A percentile compares a stretch with the other conserved stretches of the same genome.
These are phyloP conservation scores for Smittia aterrima DNA, from an alignment of 2,888 invertebrate genomes.

Conservation along the genomic window DNA sequence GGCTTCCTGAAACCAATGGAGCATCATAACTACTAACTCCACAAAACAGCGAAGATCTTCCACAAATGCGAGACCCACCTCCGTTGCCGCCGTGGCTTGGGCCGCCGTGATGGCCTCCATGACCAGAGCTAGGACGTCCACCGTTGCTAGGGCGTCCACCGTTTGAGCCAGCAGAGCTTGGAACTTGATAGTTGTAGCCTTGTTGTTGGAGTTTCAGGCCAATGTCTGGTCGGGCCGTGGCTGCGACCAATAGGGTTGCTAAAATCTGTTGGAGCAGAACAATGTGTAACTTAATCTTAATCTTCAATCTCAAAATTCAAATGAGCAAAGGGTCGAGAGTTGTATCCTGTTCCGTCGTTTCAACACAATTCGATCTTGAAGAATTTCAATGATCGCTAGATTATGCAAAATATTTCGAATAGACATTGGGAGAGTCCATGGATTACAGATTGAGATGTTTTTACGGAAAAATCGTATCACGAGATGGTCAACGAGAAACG, in stretches of 20 bases:
- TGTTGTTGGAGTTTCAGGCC: neutral
- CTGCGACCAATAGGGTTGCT: constrained; percentile 19
- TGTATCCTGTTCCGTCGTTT: neutral
- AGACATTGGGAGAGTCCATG: too few species aligned
- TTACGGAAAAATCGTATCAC: too few species aligned
- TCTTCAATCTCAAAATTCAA: neutral
- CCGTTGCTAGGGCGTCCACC: neutral
- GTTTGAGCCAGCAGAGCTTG: neutral
- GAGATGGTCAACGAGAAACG: too few species aligned
- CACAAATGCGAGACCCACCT: neutral
- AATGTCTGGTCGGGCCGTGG: constrained; percentile 23
- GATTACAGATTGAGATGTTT: too few species aligned
- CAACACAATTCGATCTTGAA: too few species aligned
- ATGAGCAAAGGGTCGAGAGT: neutral
- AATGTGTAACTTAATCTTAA: too few species aligned
- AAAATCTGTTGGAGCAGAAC: constrained; percentile 24
- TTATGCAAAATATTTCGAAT: too few species aligned
- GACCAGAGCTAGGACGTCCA: neutral
- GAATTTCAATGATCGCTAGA: too few species aligned
- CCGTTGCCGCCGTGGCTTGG: neutral
- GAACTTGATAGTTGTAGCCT: neutral
- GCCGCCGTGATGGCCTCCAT: neutral
- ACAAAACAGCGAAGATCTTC: neutral
- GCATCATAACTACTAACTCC: constrained; percentile 34
- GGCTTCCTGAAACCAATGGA: constrained; percentile 30